Percentiles rank a stretch among this genome's conserved stretches.
These are phyloP conservation scores for Amblyornis subalaris DNA, from an alignment of 2,113 vertebrate species.

Conservation along the genomic window DNA sequence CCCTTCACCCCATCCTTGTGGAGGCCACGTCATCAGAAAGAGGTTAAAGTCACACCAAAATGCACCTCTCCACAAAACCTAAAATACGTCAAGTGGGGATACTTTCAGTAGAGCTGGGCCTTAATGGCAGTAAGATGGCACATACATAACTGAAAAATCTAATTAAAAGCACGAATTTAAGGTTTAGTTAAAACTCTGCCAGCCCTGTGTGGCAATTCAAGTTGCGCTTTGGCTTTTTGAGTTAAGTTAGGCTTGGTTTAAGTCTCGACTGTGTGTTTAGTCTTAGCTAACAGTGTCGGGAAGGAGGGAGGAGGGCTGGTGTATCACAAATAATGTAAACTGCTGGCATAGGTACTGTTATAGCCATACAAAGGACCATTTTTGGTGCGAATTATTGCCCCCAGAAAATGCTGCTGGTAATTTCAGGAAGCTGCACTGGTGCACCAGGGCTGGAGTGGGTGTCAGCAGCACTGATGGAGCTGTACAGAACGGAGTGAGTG, in stretches of 20 bases:
- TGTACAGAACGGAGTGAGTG: background rate
- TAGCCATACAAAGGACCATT: no score
- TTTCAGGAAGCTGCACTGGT: background rate
- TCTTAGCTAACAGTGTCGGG: background rate
- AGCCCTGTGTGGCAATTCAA: background rate
- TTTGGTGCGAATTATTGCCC: background rate
- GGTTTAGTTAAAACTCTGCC: background rate
- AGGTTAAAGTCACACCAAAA: background rate
- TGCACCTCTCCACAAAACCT: background rate
- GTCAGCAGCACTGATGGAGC: background rate
- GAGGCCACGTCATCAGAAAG: background rate
- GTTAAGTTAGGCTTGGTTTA: background rate
- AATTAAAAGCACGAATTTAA: background rate
- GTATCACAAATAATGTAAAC: background rate
- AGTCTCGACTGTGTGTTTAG: rapidly evolving
- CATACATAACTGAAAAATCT: background rate
- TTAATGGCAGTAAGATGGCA: background rate
- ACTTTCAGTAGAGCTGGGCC: background rate
- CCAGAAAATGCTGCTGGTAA: rapidly evolving
- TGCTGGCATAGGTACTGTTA: rapidly evolving
- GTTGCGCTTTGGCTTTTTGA: background rate
- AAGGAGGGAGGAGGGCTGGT: background rate
- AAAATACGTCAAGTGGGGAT: background rate
- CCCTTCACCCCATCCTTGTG: no score
- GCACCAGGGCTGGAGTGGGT: rapidly evolving